Conservation (phyloP, 2,797 vertebrate species). For the Furcifer pardalis region DNA sequence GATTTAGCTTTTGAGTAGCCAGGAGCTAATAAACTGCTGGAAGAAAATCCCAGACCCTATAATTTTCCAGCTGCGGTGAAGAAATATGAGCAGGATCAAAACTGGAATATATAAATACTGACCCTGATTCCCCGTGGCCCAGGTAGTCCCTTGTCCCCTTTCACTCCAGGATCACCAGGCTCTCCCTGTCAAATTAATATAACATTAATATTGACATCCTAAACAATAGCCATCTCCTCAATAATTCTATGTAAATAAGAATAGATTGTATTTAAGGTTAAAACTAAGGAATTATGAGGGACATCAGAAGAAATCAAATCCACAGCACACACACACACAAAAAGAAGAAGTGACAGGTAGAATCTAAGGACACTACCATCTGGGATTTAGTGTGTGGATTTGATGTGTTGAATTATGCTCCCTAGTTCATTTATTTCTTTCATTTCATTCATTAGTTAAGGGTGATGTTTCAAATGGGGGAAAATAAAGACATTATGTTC, state of each 20-base stretch:
- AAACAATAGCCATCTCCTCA: not conserved
- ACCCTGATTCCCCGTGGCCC: slow-evolving; percentile 6
- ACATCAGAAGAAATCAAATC: not conserved
- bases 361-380: too few species aligned
- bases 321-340: not conserved
- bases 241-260: not conserved
- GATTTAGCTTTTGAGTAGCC: too few species aligned
- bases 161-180: not conserved
- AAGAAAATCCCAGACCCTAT: too few species aligned
- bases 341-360: too few species aligned
- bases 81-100: not conserved
- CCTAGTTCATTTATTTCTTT: too few species aligned
- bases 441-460: too few species aligned
- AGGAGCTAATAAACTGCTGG: too few species aligned
- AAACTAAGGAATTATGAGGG: not conserved
- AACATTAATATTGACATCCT: not conserved
- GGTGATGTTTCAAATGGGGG: too few species aligned
- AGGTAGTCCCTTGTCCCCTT: not conserved
- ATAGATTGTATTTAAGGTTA: not conserved
- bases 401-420: too few species aligned
- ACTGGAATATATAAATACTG: not conserved
- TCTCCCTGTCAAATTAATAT: slow-evolving; percentile 11
- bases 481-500: too few species aligned
- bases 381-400: too few species aligned
- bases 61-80: not conserved